phyloP scores from a whole-genome alignment of 2,888 invertebrate genomes.

The Pachycephus smyrnensis region DNA sequence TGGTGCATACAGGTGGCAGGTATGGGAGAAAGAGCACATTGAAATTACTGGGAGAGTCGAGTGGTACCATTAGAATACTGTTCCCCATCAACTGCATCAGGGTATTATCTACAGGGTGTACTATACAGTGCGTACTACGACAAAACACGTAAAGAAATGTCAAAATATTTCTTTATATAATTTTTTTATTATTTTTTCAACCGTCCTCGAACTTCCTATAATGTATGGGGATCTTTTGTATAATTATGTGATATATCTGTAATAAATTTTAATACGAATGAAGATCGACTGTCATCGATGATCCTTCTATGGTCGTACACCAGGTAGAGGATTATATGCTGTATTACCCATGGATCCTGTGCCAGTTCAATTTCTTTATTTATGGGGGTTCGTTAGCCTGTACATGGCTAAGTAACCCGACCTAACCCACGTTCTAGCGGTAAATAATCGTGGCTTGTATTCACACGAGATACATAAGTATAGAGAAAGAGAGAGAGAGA shows the following conservation, averaged over 20 bases:
- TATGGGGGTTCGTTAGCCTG: background rate
- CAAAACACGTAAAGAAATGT: too few species aligned
- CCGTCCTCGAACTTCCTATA: too few species aligned
- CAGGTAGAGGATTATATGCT: background rate
- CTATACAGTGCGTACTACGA: too few species aligned
- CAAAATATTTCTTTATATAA: too few species aligned
- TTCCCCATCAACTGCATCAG: background rate
- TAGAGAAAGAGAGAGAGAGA: too few species aligned
- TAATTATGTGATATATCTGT: background rate
- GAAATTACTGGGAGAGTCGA: background rate
- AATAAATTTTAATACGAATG: background rate
- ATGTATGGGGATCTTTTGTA: background rate
- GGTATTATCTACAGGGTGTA: background rate
- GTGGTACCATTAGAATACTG: background rate
- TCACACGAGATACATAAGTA: background rate
- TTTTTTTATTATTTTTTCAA: too few species aligned
- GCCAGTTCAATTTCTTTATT: background rate
- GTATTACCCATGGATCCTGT: background rate
- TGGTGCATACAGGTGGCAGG: background rate
- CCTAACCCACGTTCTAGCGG: background rate
- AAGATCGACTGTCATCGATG: background rate
- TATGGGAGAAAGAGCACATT: constrained; percentile 11
- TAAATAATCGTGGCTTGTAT: background rate
- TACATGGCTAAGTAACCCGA: background rate
- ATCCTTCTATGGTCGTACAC: background rate